Percentiles rank a stretch among this genome's conserved stretches.
Conservation (phyloP, 2,113 vertebrate genomes). For the Erythrocercus mccallii region DNA sequence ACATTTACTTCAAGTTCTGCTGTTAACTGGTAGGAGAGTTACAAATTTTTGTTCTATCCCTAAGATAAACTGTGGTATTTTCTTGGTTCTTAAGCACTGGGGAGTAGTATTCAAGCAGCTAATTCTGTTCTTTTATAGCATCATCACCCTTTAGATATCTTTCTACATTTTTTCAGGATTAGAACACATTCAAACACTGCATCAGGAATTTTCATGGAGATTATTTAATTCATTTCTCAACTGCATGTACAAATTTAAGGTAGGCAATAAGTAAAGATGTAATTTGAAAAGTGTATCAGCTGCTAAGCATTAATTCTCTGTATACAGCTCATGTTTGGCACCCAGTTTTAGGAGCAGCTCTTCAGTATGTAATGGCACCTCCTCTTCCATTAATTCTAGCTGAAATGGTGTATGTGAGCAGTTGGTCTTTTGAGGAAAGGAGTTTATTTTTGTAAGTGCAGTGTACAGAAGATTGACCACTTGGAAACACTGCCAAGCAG, state of each 20-base stretch:
- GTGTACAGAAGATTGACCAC: background rate
- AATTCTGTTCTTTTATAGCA: background rate
- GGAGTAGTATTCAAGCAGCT: background rate
- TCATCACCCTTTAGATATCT: background rate
- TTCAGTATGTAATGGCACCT: background rate
- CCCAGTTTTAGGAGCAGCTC: background rate
- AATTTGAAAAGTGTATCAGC: background rate
- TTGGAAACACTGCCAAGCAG: background rate
- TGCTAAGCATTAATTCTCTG: background rate
- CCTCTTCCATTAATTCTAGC: background rate
- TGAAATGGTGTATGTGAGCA: background rate
- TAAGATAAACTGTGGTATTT: background rate
- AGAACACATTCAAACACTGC: background rate
- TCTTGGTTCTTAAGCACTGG: background rate
- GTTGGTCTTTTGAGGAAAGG: background rate
- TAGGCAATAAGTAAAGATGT: background rate
- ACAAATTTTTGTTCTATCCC: background rate
- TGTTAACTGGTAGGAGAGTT: background rate
- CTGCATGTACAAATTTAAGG: background rate
- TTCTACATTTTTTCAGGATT: background rate
- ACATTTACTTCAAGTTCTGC: constrained; percentile 7
- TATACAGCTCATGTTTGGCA: background rate
- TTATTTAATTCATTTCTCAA: background rate
- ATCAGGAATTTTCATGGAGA: background rate
- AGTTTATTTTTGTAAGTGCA: background rate